Conservation (phyloP, 2,113 vertebrate species). For the Saguinus imperator region DNA sequence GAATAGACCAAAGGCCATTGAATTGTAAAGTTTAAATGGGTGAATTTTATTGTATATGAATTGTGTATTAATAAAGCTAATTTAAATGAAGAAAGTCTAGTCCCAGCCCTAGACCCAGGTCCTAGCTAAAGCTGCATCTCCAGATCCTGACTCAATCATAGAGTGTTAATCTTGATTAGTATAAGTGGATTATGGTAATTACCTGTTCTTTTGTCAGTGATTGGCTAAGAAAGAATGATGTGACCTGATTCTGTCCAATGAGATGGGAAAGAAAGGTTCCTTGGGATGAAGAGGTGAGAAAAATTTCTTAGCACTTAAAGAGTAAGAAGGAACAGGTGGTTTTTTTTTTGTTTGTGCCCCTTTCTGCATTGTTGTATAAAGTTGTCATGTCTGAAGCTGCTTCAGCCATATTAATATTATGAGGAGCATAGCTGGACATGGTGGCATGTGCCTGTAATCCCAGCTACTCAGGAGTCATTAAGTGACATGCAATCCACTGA, state of each 20-base stretch:
- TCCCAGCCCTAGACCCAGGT: neutral
- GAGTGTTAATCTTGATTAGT: neutral
- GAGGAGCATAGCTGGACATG: neutral
- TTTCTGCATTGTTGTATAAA: neutral
- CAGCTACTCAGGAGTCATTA: neutral
- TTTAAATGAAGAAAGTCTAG: neutral
- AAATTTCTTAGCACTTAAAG: neutral
- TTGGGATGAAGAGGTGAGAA: neutral
- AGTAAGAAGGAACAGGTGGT: neutral
- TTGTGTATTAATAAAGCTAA: neutral
- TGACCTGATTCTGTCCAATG: neutral
- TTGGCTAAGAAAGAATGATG: neutral
- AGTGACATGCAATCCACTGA: neutral
- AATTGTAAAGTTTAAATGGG: neutral
- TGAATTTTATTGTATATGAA: neutral
- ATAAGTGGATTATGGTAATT: neutral
- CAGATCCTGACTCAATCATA: neutral
- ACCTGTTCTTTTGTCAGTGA: neutral
- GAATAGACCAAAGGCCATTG: neutral
- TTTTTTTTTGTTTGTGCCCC: neutral
- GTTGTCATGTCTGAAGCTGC: neutral
- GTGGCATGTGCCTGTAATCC: too few species aligned
- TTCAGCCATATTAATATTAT: neutral
- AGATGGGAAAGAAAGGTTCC: neutral
- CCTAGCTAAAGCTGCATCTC: neutral